Evolutionary conservation across 2,113 vertebrate species (phyloP), one percentile per base, ranked within the genome.

Genomic region (Pseudorasbora parva): DNA sequence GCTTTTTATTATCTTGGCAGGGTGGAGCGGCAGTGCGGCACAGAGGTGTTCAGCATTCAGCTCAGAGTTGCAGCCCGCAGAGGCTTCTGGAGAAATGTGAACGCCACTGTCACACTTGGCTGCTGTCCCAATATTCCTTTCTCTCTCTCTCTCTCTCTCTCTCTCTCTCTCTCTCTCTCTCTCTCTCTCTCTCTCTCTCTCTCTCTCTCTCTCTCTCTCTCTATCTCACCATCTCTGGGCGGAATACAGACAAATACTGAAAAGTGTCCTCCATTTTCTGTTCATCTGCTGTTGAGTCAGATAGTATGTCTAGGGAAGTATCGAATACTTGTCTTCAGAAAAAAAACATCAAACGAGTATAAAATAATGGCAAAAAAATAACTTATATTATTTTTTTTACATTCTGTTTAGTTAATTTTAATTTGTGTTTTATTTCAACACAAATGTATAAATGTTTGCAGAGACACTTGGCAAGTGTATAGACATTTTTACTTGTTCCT

Each of bases 1-100:
- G 85, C 37, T 83, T 82, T 82, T 76, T 84, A 85, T 84, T 71
- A 78, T 85, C 78, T 51, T 83, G 41, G 84, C 57, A 62, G 68
- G 57, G 71, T 73, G 81, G 71, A 82, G 86, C 89, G 88, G 86
- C 5, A 80, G 83, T 92, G 92, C 90, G 85, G 92, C 92, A 93
- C 91, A 90, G 89, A 33, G 83, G 9, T 88, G 87, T 88, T 94
- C 92, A 94, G 94, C 93, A 94, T 94, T 93, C 94, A 90, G 87
- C 93, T 94, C 93, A 94, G 72, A 85, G 87, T 69, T 78, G 78
- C 89, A 89, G 88, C 87, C 87, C 82, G 86, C 89, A 87, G 90
- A 87, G 88, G 87, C 76, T 83, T 76, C 88, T 25, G 78, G 87
- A 94, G 92, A 94, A 93, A 93, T 93, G 93, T 90, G 91, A 92